Evolutionary conservation across 2,797 vertebrate species (phyloP), one percentile per base, ranked within the genome.

Genomic region (Acanthurus leucopareius): DNA sequence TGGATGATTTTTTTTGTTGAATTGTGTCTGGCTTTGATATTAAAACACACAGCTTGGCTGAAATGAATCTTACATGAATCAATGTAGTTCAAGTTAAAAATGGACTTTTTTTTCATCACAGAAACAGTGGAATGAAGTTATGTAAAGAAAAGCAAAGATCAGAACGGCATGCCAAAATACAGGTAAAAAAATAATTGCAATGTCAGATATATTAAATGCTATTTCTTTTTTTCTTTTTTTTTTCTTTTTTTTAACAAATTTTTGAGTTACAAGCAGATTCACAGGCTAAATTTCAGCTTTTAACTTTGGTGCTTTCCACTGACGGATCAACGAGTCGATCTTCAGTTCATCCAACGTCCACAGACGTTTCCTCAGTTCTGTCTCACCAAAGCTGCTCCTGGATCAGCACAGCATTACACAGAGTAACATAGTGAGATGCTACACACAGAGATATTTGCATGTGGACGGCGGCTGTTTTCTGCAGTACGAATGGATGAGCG

Each of bases 81-180:
- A 65, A 85, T 89, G 90, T 79, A 86, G 90, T 90, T 94, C 49
- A 88, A 82, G 91, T 92, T 94, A 94, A 96, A 96, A 96, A 93
- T 95, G 90, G 92, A 92, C 89, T 86, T 69, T 32, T 4, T 32
- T 32, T 4, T 32, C 25, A 86, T 94, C 93, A 96, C 96, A 93
- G 96, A 97, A 95, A 97, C 89, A 88, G 88, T 93, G 88, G 28
- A 91, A 88, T 94, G 93, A 94, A 77, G 82, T 75, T 40, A 73
- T 32, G 82, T 83, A 80, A 85, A 85, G 88, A 77, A 96, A 96
- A 96, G 94, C 92, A 90, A 95, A 93, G 81, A 80, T 94, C 92
- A 94, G 91, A 95, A 94, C 77, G 86, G 90, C 97, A 97, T 97
- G 97, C 95, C 89, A 95, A 96, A 94, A 96, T 90, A 94, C 93